Evolutionary conservation across 2,888 invertebrate genomes (phyloP).

Genomic region (Dryadula phaetusa): DNA sequence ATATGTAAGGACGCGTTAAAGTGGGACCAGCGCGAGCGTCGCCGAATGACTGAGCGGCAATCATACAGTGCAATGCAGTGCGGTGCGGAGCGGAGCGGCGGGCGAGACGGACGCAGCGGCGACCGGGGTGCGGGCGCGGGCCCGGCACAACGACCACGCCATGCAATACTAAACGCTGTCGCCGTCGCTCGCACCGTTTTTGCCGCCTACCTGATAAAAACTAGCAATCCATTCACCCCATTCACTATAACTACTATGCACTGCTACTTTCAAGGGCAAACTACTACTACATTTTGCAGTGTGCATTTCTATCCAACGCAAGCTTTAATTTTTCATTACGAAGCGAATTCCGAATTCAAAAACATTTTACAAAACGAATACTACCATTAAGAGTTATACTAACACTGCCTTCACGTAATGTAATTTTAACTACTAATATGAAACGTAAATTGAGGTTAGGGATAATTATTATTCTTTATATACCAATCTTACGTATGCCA

Average conservation of each 20-base stretch:
- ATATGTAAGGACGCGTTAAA: conserved; percentile 51
- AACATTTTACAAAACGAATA: conserved; percentile 18
- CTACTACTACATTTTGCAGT: conserved; percentile 26
- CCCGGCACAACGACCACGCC: conserved; percentile 72
- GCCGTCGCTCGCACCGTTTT: conserved; percentile 53
- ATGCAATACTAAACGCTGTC: conserved; percentile 61
- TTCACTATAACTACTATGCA: conserved; percentile 50
- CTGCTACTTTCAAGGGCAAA: conserved; percentile 48
- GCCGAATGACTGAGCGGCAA: conserved; percentile 78
- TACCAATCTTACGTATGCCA: too few relatives aligned
- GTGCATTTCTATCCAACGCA: background rate
- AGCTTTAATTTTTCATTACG: background rate
- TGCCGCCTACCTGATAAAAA: conserved; percentile 51
- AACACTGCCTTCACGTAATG: too few relatives aligned
- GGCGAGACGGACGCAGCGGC: conserved; percentile 50
- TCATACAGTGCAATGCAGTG: conserved; percentile 56
- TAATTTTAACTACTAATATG: too few relatives aligned
- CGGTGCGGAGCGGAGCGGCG: conserved; percentile 58
- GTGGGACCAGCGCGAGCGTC: conserved; percentile 77
- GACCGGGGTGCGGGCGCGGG: conserved; percentile 69
- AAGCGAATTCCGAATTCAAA: too few relatives aligned
- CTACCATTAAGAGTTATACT: too few relatives aligned
- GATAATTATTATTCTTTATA: too few relatives aligned
- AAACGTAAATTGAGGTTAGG: too few relatives aligned
- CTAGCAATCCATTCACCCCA: conserved; percentile 58